These are phyloP conservation scores for Dinothrombium tinctorium DNA, from an alignment of 1,140 invertebrate species.

Conservation along the genomic window DNA sequence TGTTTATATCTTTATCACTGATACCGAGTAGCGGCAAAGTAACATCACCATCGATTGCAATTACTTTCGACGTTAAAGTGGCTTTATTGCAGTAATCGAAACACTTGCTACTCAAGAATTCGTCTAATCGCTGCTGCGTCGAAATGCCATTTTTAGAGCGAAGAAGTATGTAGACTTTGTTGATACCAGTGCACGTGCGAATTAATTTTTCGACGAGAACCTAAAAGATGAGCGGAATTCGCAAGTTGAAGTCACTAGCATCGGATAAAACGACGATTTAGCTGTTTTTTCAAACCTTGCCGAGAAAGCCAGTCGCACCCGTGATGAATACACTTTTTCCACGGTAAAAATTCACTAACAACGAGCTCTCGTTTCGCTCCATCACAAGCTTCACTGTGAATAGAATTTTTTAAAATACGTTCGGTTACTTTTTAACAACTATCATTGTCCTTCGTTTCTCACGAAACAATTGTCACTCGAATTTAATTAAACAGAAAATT, in stretches of 20 bases:
- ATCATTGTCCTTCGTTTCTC: no score
- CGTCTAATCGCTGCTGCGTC: slow-evolving; percentile 13
- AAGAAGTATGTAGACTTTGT: slow-evolving; percentile 43
- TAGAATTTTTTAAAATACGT: no score
- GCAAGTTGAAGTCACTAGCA: neutral
- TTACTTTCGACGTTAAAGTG: slow-evolving; percentile 34
- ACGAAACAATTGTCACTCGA: no score
- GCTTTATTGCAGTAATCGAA: neutral
- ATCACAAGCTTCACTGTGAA: no score
- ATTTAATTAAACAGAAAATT: no score
- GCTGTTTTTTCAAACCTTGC: slow-evolving; percentile 50
- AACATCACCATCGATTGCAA: slow-evolving; percentile 69
- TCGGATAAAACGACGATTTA: slow-evolving; percentile 9
- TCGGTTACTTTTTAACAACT: no score
- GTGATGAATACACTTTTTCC: slow-evolving; percentile 40
- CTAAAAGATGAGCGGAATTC: slow-evolving; percentile 5
- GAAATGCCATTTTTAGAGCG: slow-evolving; percentile 44
- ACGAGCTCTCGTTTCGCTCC: no score
- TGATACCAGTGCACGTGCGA: slow-evolving; percentile 40
- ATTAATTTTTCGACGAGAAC: slow-evolving; percentile 48
- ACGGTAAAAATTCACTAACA: slow-evolving; percentile 27
- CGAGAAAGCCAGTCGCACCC: slow-evolving; percentile 41
- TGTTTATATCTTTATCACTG: slow-evolving; percentile 40
- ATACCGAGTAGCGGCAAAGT: slow-evolving; percentile 65
- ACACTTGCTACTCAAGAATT: slow-evolving; percentile 13